These are phyloP conservation scores for Mycogona germanica DNA, from an alignment of 2,888 invertebrate species.

Conservation along the genomic window DNA sequence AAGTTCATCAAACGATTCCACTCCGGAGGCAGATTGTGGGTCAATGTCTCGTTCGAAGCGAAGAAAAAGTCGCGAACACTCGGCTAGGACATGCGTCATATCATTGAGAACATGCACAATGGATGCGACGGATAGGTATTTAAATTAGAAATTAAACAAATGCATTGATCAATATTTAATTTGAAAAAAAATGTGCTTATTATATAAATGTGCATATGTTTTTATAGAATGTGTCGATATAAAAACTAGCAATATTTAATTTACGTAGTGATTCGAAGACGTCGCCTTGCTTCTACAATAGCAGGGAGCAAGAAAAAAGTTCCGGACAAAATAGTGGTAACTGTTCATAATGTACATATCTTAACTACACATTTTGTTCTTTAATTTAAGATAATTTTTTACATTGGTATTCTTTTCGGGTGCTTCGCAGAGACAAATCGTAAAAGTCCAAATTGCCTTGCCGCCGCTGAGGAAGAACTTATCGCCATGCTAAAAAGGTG, in stretches of 20 bases:
- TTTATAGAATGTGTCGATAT: too few relatives aligned
- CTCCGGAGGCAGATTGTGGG: slow-evolving; percentile 13
- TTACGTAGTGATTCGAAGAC: too few relatives aligned
- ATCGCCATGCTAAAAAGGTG: slow-evolving; percentile 16
- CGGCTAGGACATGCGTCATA: neutral
- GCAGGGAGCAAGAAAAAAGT: too few relatives aligned
- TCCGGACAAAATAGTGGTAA: too few relatives aligned
- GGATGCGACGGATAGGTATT: neutral
- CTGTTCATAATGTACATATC: too few relatives aligned
- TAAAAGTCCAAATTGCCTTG: slow-evolving; percentile 15
- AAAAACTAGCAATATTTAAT: too few relatives aligned
- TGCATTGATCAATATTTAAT: too few relatives aligned
- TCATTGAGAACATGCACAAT: neutral
- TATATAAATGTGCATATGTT: too few relatives aligned
- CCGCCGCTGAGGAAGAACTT: slow-evolving; percentile 14
- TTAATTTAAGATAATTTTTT: neutral
- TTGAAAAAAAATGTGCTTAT: too few relatives aligned
- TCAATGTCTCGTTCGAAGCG: too few relatives aligned
- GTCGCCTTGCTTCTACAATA: too few relatives aligned
- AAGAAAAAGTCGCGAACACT: slow-evolving; percentile 3
- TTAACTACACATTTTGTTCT: neutral
- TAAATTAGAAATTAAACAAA: too few relatives aligned
- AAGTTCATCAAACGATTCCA: slow-evolving; percentile 13
- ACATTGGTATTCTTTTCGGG: neutral
- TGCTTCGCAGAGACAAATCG: slow-evolving; percentile 14